Evolutionary conservation across 2,888 invertebrate genomes (phyloP).

Genomic region (Limenitis camilla): DNA sequence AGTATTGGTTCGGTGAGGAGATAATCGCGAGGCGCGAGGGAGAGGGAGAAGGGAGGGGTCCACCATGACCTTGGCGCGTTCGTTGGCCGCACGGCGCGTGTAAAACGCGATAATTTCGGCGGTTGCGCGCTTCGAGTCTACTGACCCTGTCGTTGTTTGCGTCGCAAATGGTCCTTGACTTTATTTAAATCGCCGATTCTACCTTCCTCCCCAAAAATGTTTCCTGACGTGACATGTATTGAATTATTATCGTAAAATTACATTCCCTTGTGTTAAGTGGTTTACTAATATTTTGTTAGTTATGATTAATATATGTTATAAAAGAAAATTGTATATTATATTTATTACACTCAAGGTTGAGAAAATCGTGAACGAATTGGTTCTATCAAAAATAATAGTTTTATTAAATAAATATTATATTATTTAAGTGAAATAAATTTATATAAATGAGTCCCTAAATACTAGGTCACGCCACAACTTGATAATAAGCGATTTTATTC

Average conservation of each 20-base stretch:
- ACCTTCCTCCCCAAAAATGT: constrained; percentile 29
- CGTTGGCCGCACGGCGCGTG: constrained; percentile 66
- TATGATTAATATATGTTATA: too few species aligned
- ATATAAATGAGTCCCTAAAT: too few species aligned
- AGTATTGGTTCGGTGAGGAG: constrained; percentile 13
- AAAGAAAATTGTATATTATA: too few species aligned
- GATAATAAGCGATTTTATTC: too few species aligned
- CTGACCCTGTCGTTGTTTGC: constrained; percentile 69
- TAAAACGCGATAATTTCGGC: constrained; percentile 70
- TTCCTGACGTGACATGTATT: background rate
- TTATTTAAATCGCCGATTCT: constrained; percentile 62
- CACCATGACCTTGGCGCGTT: constrained; percentile 63
- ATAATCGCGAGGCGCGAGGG: constrained; percentile 13
- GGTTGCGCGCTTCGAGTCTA: constrained; percentile 61
- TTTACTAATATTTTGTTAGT: too few species aligned
- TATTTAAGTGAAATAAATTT: too few species aligned
- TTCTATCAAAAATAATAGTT: too few species aligned
- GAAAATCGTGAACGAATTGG: too few species aligned
- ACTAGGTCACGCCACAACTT: too few species aligned
- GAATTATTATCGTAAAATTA: background rate
- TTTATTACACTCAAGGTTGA: too few species aligned
- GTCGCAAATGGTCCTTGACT: constrained; percentile 70
- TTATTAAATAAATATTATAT: too few species aligned
- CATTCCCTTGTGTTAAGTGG: too few species aligned
- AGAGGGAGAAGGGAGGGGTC: constrained; percentile 26